Evolutionary conservation across 2,888 invertebrate genomes (phyloP), one percentile per base, ranked within the genome.

Genomic region (Diabrotica balteata): DNA sequence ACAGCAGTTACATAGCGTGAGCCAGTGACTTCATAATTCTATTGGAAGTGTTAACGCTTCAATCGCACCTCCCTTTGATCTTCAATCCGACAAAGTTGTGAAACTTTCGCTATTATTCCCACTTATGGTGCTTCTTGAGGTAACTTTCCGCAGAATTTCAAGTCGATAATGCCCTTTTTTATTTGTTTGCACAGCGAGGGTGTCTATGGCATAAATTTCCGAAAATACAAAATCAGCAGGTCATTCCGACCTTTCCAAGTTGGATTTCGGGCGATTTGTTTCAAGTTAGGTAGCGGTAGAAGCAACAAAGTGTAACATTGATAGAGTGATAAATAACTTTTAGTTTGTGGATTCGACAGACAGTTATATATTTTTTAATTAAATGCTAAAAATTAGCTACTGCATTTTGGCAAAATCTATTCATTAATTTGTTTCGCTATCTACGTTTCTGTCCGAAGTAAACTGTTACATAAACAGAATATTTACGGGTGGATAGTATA

Each of bases 31-130:
- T 59, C 47, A 59, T 59, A 59, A 59, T 59, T 59, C 43, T 8
- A 50, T 59, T 59, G 59, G 42, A 59, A 42, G 42, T 50, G 59
- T 59, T 59, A 59, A 59, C 46, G 59, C 32, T 59, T 50, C 58
- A 47, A 32, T 50, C 50, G 50, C n/a, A 11, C 22, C 50, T 59
- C 32, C 32, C 59, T 59, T 59, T 59, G 59, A 59, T 59, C 59
- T 59, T 32, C 50, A 49, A 46, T 50, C 59, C 59, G 50, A 59
- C 59, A 50, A 59, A 59, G 59, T 59, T 59, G 59, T 59, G 49
- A 59, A 50, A 59, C 59, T 59, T 59, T 59, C 42, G 59, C 59
- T 50, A 59, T 59, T 59, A 59, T 59, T 59, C 50, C 50, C 59
- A 59, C 49, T 59, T 59, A 59, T 49, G 50, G 50, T 50, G 59